Evolutionary conservation across 2,113 vertebrate species (phyloP), one percentile per base, ranked within the genome.

Genomic region (Phalacrocorax brasilianus): DNA sequence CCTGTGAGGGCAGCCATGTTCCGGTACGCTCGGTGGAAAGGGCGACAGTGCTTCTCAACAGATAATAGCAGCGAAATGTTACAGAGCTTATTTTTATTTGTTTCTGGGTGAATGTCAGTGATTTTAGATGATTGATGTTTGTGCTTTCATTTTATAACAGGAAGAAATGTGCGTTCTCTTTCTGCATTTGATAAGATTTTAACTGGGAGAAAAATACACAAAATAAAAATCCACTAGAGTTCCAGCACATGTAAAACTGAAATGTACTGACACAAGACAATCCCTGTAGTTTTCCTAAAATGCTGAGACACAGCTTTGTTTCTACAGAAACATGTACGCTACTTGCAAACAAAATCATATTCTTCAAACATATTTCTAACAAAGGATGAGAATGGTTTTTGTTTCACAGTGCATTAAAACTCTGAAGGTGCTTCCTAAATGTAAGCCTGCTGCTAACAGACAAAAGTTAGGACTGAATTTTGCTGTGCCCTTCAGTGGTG

Each of bases 1-100:
- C 96, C 94, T 97, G 53, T 27, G 72, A 96, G 94, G 95, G 89
- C 97, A 98, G 91, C 92, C 92, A 30, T 63, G 20, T 97, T 97
- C 95, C 45, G 72, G 88, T 97, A 71, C 55, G 19, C 91, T 81
- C 52, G 1, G 52, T 30, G 85, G 95, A 86, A 92, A 93, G 88
- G 65, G 68, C 50, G 1, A 23, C 68, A 61, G 91, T 10, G 26
- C 94, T 96, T 95, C 93, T 95, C 88, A 44, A 45, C 80, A 88
- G 91, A 97, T 97, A 96, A 92, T 84, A 82, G 77, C 91, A 87
- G 70, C 14, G 8, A 95, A 93, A 89, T 58, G 13, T 89, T 95
- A 65, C 66, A 85, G 89, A 89, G 32, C 33, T 21, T 83, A 87
- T 93, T 91, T 94, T 21, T 92, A 83, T 92, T 95, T 91, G 68